Evolutionary conservation across 2,888 invertebrate species (phyloP), one percentile per base, ranked within the genome.

Genomic region (Thera britannica): DNA sequence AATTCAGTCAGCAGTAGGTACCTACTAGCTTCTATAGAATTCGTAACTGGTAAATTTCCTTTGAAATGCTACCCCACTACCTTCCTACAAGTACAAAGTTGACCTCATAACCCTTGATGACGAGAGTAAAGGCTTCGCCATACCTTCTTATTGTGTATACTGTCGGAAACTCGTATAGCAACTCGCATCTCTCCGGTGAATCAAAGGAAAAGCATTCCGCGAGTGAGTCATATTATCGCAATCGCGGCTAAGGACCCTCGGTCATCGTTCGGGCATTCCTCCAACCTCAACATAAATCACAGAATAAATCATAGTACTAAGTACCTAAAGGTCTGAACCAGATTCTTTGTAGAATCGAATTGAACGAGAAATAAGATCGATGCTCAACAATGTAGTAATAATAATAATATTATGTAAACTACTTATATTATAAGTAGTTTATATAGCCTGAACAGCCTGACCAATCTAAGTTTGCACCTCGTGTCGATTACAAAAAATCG

Each of bases 201-300:
- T 90, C 89, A 90, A 86, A 85, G 82, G 83, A 79, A 83, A 86
- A 82, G 80, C 83, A 89, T 88, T 85, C 79, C 79, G 72, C 64
- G 69, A 75, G 65, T 90, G 90, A 90, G 71, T 90, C 90, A 90
- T 76, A 79, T 75, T 83, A 23, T 82, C 78, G 82, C 84, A 85
- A 85, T 85, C 82, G 78, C 77, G 79, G 79, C 78, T 78, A 80
- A 79, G 80, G 76, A 72, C 74, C 72, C 72, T 70, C 76, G 83
- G 83, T 83, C 84, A 82, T 78, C 72, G 80, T 70, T 76, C 77
- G 75, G 72, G 61, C 68, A 70, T 73, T 73, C 76, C 67, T 77
- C 73, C 65, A 71, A 74, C 51, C 51, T 51, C 7, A 51, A 12
- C 3, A 2, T 41, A 41, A 41, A 46, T 8, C 44, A 46, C 44